Evolutionary conservation across 1,140 invertebrate genomes (phyloP).

Genomic region (Gonatopus flavifemur): DNA sequence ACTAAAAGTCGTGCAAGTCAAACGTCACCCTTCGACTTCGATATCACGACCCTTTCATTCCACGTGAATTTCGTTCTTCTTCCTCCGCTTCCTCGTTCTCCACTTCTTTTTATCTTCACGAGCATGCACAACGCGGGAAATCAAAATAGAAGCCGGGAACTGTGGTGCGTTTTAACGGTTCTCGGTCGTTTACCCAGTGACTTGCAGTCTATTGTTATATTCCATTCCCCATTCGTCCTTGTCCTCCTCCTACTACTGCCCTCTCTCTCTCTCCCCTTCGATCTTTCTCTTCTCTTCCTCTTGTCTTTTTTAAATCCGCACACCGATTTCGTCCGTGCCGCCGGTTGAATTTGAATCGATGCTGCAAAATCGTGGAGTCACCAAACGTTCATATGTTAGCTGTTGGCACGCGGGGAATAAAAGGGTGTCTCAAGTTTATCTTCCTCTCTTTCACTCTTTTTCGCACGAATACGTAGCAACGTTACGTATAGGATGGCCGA

Average conservation of each 20-base stretch:
- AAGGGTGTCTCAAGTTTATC: too few species aligned
- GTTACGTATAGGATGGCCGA: too few species aligned
- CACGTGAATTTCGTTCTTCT: conserved; percentile 20
- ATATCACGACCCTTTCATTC: conserved; percentile 10
- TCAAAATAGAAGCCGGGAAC: conserved; percentile 48
- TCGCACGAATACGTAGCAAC: too few species aligned
- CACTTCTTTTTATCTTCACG: not conserved
- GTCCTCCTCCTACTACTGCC: conserved; percentile 16
- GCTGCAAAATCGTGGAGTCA: conserved; percentile 53
- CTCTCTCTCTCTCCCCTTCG: conserved; percentile 15
- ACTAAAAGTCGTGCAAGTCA: conserved; percentile 3
- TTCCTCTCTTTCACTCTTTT: conserved; percentile 6
- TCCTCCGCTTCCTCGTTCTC: conserved; percentile 16
- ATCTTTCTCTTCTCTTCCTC: conserved; percentile 16
- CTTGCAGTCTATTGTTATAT: conserved; percentile 56
- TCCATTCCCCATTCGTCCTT: conserved; percentile 20
- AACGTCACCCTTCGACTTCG: conserved; percentile 29
- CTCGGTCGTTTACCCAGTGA: conserved; percentile 59
- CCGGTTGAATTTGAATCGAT: conserved; percentile 54
- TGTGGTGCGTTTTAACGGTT: conserved; percentile 54
- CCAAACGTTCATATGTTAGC: conserved; percentile 56
- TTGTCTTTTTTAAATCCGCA: conserved; percentile 34
- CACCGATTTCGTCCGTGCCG: conserved; percentile 33
- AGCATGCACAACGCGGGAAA: conserved; percentile 31
- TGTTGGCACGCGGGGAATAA: conserved; percentile 35